These are phyloP conservation scores for Ictalurus furcatus DNA, from an alignment of 2,113 vertebrate species.

Conservation along the genomic window DNA sequence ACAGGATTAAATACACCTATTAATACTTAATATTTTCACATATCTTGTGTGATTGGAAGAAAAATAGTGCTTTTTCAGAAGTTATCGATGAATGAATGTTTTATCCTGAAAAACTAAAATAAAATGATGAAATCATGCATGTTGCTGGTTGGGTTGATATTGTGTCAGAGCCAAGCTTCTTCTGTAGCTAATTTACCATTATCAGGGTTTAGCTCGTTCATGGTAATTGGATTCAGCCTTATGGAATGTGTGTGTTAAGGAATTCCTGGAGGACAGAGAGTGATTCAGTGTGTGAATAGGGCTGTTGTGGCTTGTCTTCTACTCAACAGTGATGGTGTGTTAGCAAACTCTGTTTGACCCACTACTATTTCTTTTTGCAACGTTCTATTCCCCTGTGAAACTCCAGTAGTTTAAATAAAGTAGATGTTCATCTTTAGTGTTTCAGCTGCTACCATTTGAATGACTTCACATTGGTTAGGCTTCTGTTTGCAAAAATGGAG, in stretches of 20 bases:
- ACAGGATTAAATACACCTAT: not conserved
- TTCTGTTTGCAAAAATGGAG: not conserved
- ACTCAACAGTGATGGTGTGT: slow-evolving; percentile 24
- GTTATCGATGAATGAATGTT: not conserved
- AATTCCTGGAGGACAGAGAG: slow-evolving; percentile 49
- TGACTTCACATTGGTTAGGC: not conserved
- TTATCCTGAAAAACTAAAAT: not conserved
- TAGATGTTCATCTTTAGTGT: not conserved
- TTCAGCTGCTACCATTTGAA: not conserved
- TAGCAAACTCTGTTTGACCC: slow-evolving; percentile 30
- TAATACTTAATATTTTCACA: not conserved
- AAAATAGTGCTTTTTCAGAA: not conserved
- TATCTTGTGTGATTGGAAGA: not conserved
- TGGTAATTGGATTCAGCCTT: slow-evolving; percentile 40
- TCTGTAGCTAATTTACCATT: not conserved
- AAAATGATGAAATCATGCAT: not conserved
- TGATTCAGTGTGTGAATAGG: slow-evolving; percentile 48
- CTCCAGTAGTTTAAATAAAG: not conserved
- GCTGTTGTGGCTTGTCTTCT: slow-evolving; percentile 42
- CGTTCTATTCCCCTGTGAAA: not conserved
- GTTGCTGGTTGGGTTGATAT: not conserved
- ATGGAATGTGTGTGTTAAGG: slow-evolving; percentile 50
- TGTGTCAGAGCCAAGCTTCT: not conserved
- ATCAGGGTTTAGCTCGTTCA: not conserved
- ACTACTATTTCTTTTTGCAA: not conserved